Evolutionary conservation across 2,113 vertebrate species (phyloP), one percentile per base, ranked within the genome.

Genomic region (Trematocara variabile): DNA sequence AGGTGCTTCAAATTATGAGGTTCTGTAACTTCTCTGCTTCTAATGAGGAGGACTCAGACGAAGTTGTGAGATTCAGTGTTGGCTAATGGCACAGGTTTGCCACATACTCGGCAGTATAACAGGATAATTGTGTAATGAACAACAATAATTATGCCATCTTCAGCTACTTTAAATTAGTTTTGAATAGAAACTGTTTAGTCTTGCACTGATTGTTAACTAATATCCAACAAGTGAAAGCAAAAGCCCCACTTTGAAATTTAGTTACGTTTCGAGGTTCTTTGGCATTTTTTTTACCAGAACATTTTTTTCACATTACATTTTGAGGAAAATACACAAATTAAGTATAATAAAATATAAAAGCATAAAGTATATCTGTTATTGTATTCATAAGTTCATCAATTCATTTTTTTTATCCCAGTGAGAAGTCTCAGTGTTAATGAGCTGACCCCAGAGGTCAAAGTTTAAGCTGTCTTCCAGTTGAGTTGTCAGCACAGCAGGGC

Each of bases 401-500:
- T 63, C 3, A 6, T 53, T 58, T 30, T 56, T 94, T 95, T 92
- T 93, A 95, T 95, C 90, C 14, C 53, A 14, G 48, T 82, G 82
- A 89, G 86, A 84, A 87, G 89, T 77, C 84, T 91, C 90, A 60
- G 90, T 85, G 90, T 94, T 95, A 95, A 96, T 96, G 94, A 94
- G 85, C 81, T 95, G 95, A 96, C 95, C 95, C 86, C 63, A 4
- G 81, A 86, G 95, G 91, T 95, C 90, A 95, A 91, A 96, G 95
- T 95, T 95, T 95, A 95, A 94, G 92, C 94, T 95, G 90, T 91
- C 94, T 96, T 95, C 92, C 95, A 96, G 96, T 94, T 96, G 95
- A 96, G 94, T 96, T 96, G 96, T 96, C 96, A 94, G 92, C 93
- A 86, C 96, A 96, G 94, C 93, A 85, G 94, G 94, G 80, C 95